Evolutionary conservation across 1,140 invertebrate genomes (phyloP), one percentile per base, ranked within the genome.

Genomic region (Drosophila ficusphila): DNA sequence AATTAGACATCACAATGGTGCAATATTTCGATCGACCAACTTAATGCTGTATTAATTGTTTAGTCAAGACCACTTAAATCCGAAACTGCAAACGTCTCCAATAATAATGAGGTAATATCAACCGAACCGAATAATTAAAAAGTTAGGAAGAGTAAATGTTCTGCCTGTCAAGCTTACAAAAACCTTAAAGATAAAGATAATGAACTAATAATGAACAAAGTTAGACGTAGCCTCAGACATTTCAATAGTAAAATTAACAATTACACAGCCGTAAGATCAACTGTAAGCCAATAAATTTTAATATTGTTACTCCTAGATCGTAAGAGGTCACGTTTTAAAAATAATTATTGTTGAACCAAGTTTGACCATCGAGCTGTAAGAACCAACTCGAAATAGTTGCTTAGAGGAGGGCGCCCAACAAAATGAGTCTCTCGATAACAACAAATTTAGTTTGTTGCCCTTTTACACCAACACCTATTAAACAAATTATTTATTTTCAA

Each of bases 201-300:
- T 29, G 52, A 29, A 48, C 44, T 29, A 52, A 29, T 12, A 65
- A 60, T 36, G 60, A 65, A 42, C 52, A 77, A 69, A 64, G 36
- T 75, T 77, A 74, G 62, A 38, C 47, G 11, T 79, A 86, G 62
- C 42, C 36, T 71, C 70, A 60, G 47, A 48, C 25, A 53, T 53
- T 83, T 75, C 38, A 58, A 72, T 81, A 76, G 77, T 41, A 60
- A 67, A 76, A 64, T 72, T 71, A 76, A 75, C 11, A 36, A 78
- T 36, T 92, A 58, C 33, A 34, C 16, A 56, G 67, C 31, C 29
- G n/a, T 64, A 64, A 64, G 60, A 25, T 62, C 53, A 60, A 58
- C 8, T 25, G 42, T 70, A 70, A 57, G 44, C 19, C 29, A 23
- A 42, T 31, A 58, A n/a, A 38, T 70, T 71, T 49, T 58, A 42